phyloP scores from a whole-genome alignment of 2,888 invertebrate species.

The Embidobia sp. region DNA sequence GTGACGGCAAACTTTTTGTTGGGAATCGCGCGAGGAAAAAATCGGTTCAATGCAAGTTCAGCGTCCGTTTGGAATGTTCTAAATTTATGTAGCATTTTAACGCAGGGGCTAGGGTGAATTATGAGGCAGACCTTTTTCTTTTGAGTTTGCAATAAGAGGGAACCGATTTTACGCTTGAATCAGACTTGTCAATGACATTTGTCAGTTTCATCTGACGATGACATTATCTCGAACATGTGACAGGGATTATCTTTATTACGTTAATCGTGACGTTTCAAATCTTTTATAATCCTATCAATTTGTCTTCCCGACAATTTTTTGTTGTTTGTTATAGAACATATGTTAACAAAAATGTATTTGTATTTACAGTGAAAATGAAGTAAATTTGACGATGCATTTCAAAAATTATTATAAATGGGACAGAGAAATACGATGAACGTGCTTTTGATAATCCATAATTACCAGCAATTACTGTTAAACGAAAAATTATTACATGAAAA shows the following conservation, averaged over 20 bases:
- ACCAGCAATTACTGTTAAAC: too few relatives aligned
- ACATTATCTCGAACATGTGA: slow-evolving; percentile 19
- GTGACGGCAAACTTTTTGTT: neutral
- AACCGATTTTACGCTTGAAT: slow-evolving; percentile 41
- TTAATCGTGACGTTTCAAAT: slow-evolving; percentile 29
- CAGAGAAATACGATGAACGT: too few relatives aligned
- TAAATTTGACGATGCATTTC: too few relatives aligned
- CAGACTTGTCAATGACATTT: slow-evolving; percentile 41
- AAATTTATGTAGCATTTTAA: slow-evolving; percentile 39
- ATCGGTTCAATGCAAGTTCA: slow-evolving; percentile 1
- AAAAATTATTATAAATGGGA: too few relatives aligned
- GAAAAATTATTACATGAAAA: too few relatives aligned
- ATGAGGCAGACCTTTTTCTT: slow-evolving; percentile 31
- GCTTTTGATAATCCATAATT: too few relatives aligned
- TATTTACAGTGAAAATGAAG: too few relatives aligned
- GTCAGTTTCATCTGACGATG: slow-evolving; percentile 29
- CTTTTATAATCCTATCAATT: slow-evolving; percentile 15
- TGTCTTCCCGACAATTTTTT: slow-evolving; percentile 1
- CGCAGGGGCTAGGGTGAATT: slow-evolving; percentile 37
- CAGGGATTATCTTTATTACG: slow-evolving; percentile 30
- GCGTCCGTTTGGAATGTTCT: slow-evolving; percentile 12
- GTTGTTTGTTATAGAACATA: too few relatives aligned
- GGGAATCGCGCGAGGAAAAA: neutral
- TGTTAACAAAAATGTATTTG: too few relatives aligned
- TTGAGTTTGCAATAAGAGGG: slow-evolving; percentile 34